Base-by-base conservation (phyloP, 1,140 invertebrate species). In the Zaprionus tsacasi region DNA sequence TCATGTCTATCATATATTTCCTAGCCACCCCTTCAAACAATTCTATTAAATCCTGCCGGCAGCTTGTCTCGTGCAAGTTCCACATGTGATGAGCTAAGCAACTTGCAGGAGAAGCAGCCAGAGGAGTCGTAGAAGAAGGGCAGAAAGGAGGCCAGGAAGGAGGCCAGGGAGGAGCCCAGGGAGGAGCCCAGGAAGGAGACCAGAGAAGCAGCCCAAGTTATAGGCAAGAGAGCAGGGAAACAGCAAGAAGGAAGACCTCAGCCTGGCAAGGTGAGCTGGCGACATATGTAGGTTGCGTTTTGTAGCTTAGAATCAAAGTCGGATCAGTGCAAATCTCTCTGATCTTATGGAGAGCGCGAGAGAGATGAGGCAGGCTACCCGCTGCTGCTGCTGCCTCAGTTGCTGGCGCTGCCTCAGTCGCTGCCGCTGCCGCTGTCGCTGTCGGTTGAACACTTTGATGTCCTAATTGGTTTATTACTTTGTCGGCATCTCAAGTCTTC, bases 391-490 rank as follows among this genome's bases (percentile, higher is more conserved):
- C 59, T 68, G 50, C 50, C 4, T 17, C 64, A 27, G 65, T 15
- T 36, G 38, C 57, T 56, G 57, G 25, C 36, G 30, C 40, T 57
- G 67, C 15, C 35, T 21, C 69, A 8, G 72, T 21, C 15, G 35
- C 57, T 45, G 65, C 35, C 25, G 60, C 57, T 52, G 77, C 35
- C 25, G 60, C 57, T 52, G 77, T 67, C 69, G 83, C 85, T 88
- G 85, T 89, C 85, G 85, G 85, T 82, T 88, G 85, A 88, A 88
- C 85, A 88, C 85, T 88, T 88, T 88, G 85, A 88, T 88, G 85
- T 88, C 85, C 85, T 88, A 88, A 88, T 88, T 88, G 85, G 85
- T 88, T 88, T 88, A 88, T 88, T 88, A 88, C 85, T 88, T 88
- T 88, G 85, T 88, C 85, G 85, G 85, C 85, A 89, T 88, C 85